Evolutionary conservation across 2,797 vertebrate species (phyloP), one percentile per base, ranked within the genome.

Genomic region (Pyrocephalus nanus): DNA sequence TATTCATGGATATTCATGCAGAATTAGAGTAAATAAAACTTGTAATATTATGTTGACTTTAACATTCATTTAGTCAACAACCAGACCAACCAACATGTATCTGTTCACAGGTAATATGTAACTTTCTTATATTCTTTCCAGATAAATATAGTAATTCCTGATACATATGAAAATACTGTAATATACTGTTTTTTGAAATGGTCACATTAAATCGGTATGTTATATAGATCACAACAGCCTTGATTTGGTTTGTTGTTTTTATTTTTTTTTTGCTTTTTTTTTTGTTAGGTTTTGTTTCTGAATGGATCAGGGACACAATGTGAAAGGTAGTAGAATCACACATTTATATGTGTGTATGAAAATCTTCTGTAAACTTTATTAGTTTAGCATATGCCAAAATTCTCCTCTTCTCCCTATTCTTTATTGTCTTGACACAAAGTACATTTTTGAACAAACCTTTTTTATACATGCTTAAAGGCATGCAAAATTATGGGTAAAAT

Each of bases 301-400:
- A 66, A 60, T 38, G 23, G 10, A 64, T 76, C 9, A 48, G 34
- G 50, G 27, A 55, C 5, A 53, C 13, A 38, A 2, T 25, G 19
- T 30, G 38, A 34, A 80, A 47, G 10, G 38, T 2, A 29, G 11
- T 8, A 54, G 12, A 32, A 19, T 22, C 19, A 12, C 27, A 27
- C 0, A 1, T 10, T 38, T 64, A 1, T 8, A 43, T 64, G 14
- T 4, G 15, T 30, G 2, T 4, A 45, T 60, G 26, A 74, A 79
- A 57, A 4, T 8, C 18, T 53, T 43, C 64, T 58, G 15, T 32
- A 65, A 54, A 58, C 0, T 29, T 83, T 13, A 12, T 25, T 77
- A 32, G 0, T 43, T 86, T 53, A 58, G 12, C 15, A 62, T 19
- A 25, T 22, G 6, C 2, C 1, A 40, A 66, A 89, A 85, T 58